Percentiles rank a stretch among this genome's conserved stretches.
phyloP scores from a whole-genome alignment of 2,113 vertebrate species.

The Jaculus jaculus region DNA sequence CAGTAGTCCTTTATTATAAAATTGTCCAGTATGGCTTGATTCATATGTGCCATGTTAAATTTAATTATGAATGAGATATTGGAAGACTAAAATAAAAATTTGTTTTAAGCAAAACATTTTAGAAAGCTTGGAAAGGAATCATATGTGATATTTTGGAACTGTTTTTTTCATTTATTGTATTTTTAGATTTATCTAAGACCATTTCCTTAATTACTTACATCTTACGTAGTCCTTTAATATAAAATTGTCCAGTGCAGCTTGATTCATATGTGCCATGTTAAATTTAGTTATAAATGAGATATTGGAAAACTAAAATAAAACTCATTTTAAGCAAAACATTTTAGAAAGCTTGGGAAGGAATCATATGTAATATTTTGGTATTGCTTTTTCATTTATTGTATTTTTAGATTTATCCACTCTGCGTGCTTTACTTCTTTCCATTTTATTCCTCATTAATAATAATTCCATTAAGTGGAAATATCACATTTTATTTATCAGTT shows the following conservation, averaged over 20 bases:
- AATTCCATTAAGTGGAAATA: neutral
- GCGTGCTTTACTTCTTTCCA: neutral
- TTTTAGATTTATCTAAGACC: too few relatives aligned
- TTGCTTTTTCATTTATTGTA: neutral
- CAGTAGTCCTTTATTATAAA: neutral
- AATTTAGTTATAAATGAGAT: neutral
- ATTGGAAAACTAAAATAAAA: neutral
- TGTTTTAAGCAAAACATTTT: conserved; percentile 4
- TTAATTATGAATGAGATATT: neutral
- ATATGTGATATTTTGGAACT: too few relatives aligned
- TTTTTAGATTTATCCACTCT: neutral
- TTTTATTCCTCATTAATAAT: conserved; percentile 15
- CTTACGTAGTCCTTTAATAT: neutral
- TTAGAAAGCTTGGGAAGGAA: neutral
- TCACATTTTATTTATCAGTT: neutral
- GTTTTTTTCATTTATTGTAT: neutral
- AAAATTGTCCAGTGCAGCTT: neutral
- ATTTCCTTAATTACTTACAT: neutral
- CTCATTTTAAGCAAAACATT: neutral
- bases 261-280: neutral
- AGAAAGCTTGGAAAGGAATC: neutral
- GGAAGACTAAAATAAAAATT: neutral
- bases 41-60: neutral
- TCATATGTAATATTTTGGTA: too few relatives aligned
- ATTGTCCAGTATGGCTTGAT: neutral